A percentile compares a stretch with the other conserved stretches of the same genome.
These are phyloP conservation scores for Triplophysa siluroides DNA, from an alignment of 2,113 vertebrate genomes.

Conservation along the genomic window DNA sequence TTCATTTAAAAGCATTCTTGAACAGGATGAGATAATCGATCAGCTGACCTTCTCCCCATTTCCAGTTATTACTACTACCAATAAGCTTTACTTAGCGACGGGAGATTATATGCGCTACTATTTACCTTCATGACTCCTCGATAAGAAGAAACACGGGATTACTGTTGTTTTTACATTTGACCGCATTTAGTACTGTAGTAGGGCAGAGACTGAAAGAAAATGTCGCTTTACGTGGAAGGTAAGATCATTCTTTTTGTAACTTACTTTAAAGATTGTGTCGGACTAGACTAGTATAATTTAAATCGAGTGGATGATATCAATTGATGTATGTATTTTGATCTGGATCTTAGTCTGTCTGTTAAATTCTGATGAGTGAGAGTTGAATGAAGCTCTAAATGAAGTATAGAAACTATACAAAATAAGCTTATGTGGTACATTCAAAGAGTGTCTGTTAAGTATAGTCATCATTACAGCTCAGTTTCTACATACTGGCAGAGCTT, in stretches of 20 bases:
- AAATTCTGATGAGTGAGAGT: conserved; percentile 13
- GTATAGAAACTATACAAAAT: too few relatives aligned
- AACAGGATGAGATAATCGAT: conserved; percentile 29
- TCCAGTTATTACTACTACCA: background rate
- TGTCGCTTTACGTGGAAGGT: conserved; percentile 72
- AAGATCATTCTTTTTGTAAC: conserved; percentile 44
- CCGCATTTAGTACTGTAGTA: background rate
- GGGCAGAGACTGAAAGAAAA: conserved; percentile 42
- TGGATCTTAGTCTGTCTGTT: background rate
- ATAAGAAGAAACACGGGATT: background rate
- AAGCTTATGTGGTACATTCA: too few relatives aligned
- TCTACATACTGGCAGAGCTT: too few relatives aligned
- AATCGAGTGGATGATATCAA: too few relatives aligned
- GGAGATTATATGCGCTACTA: background rate
- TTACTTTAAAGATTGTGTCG: background rate
- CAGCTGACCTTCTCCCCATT: conserved; percentile 20
- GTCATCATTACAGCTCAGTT: background rate
- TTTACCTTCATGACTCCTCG: background rate
- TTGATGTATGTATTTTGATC: too few relatives aligned
- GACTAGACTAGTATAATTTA: too few relatives aligned
- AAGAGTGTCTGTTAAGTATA: background rate
- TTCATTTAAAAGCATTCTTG: conserved; percentile 2
- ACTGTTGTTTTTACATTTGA: background rate
- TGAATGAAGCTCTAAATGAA: conserved; percentile 5
- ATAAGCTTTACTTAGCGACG: background rate